phyloP scores from a whole-genome alignment of 2,113 vertebrate genomes.

The Lepus timidus region DNA sequence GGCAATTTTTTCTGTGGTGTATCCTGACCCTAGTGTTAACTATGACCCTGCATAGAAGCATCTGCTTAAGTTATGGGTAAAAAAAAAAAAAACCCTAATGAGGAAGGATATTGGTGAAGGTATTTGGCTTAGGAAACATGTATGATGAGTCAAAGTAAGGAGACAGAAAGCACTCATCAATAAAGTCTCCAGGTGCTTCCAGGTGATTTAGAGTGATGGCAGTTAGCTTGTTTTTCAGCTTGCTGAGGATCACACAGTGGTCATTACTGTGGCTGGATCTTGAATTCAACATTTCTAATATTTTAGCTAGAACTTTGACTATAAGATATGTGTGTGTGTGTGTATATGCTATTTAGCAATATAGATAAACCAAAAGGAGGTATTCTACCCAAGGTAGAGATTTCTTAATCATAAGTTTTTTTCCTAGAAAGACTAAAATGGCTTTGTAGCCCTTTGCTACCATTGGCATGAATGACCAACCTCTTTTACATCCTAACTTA shows the following conservation, averaged over 20 bases:
- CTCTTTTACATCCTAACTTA: neutral
- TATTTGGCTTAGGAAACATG: neutral
- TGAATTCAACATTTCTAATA: neutral
- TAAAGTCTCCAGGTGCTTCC: neutral
- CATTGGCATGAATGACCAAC: neutral
- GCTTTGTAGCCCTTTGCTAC: neutral
- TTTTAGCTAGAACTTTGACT: conserved; percentile 20
- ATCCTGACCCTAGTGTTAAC: neutral
- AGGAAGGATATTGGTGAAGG: neutral
- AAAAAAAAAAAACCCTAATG: neutral
- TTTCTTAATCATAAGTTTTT: neutral
- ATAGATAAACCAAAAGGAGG: neutral
- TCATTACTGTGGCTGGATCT: neutral
- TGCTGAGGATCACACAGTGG: neutral
- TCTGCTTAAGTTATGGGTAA: neutral
- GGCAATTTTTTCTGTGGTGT: neutral
- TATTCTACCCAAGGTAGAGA: neutral
- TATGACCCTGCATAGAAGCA: neutral
- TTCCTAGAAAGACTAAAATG: neutral
- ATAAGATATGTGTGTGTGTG: neutral
- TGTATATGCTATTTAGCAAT: neutral
- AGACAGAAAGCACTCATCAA: neutral
- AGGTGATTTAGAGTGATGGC: neutral
- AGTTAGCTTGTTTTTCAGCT: neutral
- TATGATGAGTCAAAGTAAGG: neutral